Base-by-base conservation (phyloP, 2,888 invertebrate species). In the Lepetodrilus schrolli region DNA sequence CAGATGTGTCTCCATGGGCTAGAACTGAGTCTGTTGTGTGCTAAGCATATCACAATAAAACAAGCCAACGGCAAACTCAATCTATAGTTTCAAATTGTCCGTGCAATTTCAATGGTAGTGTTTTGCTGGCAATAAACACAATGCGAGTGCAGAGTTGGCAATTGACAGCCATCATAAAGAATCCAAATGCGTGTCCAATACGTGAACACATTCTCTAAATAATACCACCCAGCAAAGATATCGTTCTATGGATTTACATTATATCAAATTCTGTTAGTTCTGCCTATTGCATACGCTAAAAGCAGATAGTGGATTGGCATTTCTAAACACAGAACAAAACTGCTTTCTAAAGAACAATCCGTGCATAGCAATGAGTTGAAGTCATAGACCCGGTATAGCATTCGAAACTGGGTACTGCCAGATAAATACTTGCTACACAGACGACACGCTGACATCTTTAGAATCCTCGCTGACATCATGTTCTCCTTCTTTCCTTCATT, bases 11-110 rank as follows among this genome's bases (percentile, higher is more conserved):
- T 58, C 58, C 58, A 30, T 34, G 30, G 58, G 34, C 30, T 30
- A 17, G 34, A 58, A 58, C 26, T 26, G 30, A 34, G 58, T 30
- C 58, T 58, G 30, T 58, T 58, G 58, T 58, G 58, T 58, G 17
- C 34, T 26, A 58, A 58, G 30, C 58, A 58, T 58, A 58, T 58
- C 58, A 58, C 58, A 58, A 58, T 58, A 58, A 58, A 58, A 58
- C 58, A 58, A 30, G 26, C 58, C 58, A 34, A 58, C 30, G 58
- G 58, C 58, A 58, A 58, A 34, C 58, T 58, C 58, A 58, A 58
- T 58, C 26, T 34, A 58, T 34, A 58, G 58, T 58, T 58, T 58
- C 58, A 58, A 58, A 58, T 58, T 58, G 58, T 58, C 58, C 58
- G 58, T 58, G 58, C 58, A 58, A 30, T 34, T 58, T 58, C 58